Percentiles rank a stretch among this genome's conserved stretches.
Evolutionary conservation across 23 tunicate genomes (phyloP).

Genomic region (Ascidia mentula): DNA sequence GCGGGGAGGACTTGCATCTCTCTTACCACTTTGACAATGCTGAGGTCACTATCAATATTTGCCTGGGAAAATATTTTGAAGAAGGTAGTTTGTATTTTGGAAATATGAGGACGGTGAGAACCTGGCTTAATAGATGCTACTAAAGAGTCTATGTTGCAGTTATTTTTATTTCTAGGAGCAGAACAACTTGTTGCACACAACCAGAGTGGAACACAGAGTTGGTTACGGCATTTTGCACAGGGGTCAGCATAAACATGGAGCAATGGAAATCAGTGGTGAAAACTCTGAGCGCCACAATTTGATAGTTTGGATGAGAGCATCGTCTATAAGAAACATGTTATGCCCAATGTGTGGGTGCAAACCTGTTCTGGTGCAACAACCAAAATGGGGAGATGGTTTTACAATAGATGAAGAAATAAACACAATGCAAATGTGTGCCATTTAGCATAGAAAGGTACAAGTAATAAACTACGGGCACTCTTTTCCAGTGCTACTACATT

Average conservation of each 20-base stretch:
- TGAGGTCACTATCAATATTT: slow-evolving; percentile 80
- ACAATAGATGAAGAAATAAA: slow-evolving; percentile 7
- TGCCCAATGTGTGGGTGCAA: slow-evolving; percentile 82
- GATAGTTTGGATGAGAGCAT: slow-evolving; percentile 81
- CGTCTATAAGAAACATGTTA: slow-evolving; percentile 46
- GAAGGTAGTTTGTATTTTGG: slow-evolving; percentile 87
- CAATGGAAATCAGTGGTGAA: slow-evolving; percentile 54
- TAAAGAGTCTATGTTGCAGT: background rate
- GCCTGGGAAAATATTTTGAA: slow-evolving; percentile 61
- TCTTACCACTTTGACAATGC: slow-evolving; percentile 83
- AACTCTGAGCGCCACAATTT: slow-evolving; percentile 64
- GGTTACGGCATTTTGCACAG: slow-evolving; percentile 72
- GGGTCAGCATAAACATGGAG: slow-evolving; percentile 88
- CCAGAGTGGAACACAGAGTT: slow-evolving; percentile 49
- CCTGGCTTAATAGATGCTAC: background rate
- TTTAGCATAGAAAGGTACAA: too few species aligned
- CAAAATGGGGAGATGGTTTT: slow-evolving; percentile 59
- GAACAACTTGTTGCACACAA: slow-evolving; percentile 9
- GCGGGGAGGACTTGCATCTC: slow-evolving; percentile 54
- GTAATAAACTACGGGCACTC: too few species aligned
- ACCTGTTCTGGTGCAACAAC: slow-evolving; percentile 38
- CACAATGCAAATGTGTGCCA: too few species aligned
- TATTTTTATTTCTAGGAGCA: slow-evolving; percentile 19
- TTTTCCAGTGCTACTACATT: too few species aligned
- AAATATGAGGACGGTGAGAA: slow-evolving; percentile 47